Evolutionary conservation across 2,888 invertebrate genomes (phyloP).

Genomic region (Yponomeuta evonymella): DNA sequence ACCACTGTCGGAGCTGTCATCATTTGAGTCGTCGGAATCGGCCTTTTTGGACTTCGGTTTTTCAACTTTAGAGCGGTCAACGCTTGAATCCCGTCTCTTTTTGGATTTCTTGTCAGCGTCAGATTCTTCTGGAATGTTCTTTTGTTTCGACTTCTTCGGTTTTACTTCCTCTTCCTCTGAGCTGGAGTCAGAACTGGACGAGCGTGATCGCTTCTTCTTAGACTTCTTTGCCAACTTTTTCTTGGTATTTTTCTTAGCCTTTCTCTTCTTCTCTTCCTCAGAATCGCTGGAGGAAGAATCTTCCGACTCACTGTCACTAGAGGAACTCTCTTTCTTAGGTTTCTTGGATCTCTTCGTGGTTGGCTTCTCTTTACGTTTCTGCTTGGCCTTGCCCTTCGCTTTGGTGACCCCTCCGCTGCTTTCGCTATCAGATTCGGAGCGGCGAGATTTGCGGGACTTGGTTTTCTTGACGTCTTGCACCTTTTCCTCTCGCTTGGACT

Average conservation of each 20-base stretch:
- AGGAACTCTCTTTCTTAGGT: constrained; percentile 64
- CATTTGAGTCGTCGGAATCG: constrained; percentile 62
- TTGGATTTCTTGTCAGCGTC: constrained; percentile 62
- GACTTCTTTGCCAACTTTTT: constrained; percentile 68
- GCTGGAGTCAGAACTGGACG: constrained; percentile 70
- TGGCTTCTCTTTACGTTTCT: constrained; percentile 72
- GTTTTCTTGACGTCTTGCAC: constrained; percentile 59
- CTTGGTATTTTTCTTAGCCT: constrained; percentile 63
- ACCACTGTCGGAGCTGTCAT: constrained; percentile 67
- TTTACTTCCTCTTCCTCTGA: constrained; percentile 65
- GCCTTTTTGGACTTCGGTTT: constrained; percentile 53
- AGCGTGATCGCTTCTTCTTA: constrained; percentile 63
- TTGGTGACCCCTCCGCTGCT: constrained; percentile 65
- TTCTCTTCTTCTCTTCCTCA: constrained; percentile 70
- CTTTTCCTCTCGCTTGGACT: constrained; percentile 50
- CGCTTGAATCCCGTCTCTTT: constrained; percentile 51
- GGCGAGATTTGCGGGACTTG: constrained; percentile 69
- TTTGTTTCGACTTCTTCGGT: constrained; percentile 67
- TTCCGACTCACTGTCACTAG: constrained; percentile 70
- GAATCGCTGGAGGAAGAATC: constrained; percentile 70
- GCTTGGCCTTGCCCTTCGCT: constrained; percentile 61
- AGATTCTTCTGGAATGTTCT: constrained; percentile 67
- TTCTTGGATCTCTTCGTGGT: constrained; percentile 74
- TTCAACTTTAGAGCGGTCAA: constrained; percentile 52
- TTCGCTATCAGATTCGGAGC: constrained; percentile 67